Base-by-base conservation (phyloP, 1,140 invertebrate genomes). In the Tetragonula clypearis region DNA sequence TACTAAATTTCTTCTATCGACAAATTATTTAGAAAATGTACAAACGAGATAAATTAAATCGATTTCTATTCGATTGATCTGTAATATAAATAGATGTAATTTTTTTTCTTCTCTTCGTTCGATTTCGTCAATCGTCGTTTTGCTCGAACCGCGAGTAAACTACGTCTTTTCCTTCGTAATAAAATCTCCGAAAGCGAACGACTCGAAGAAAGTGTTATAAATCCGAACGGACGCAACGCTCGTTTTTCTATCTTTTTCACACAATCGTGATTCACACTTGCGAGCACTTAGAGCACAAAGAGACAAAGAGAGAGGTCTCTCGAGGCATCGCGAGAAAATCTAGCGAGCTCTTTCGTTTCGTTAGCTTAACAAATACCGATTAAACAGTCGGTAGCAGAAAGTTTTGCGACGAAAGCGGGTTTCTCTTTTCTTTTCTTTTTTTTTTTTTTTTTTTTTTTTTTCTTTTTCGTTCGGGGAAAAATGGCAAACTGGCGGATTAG, bases 401-500 rank as follows among this genome's bases (percentile, higher is more conserved):
- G 23, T 55, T 30, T 30, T 49, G 30, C 15, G 72, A 55, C 17
- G 72, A 73, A 55, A 73, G n/a, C 23, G 17, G 1, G n/a, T 17
- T 56, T 56, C 30, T 74, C 35, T 35, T 35, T 35, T 35, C 3
- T 35, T 56, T 56, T 74, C 35, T 35, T 35, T 35, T 35, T 35
- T 35, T 35, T 35, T 8, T 6, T 35, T 35, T 35, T 1, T 35
- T 56, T 56, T 74, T 3, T 35, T 35, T 35, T 35, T 35, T 35
- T 35, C 3, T 8, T 6, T 49, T 56, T 14, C n/a, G 6, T 9
- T 0, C 1, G 30, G 17, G 9, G 1, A 75, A 75, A 72, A 74
- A 55, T 74, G n/a, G 14, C 35, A 41, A 73, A 49, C 41, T 8
- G 72, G 17, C 26, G 53, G 73, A 75, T 75, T 75, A 75, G 53